A percentile compares a stretch with the other conserved stretches of the same genome.
These are phyloP conservation scores for Mandrillus leucophaeus DNA, from an alignment of 2,113 vertebrate genomes.

Conservation along the genomic window DNA sequence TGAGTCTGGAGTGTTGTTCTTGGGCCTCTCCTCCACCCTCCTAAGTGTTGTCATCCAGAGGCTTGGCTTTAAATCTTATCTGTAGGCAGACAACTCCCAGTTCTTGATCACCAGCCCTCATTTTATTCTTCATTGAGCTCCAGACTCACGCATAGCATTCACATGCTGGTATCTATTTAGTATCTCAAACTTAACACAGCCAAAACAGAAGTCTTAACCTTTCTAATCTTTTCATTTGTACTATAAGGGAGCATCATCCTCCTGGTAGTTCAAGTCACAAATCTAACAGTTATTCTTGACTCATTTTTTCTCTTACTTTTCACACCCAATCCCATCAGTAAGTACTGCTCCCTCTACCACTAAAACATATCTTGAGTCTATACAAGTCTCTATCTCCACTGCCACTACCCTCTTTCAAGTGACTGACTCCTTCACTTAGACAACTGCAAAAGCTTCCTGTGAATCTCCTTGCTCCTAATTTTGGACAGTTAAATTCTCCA, in stretches of 20 bases:
- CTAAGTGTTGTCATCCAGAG: not conserved
- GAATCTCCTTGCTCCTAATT: not conserved
- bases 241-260: rapidly evolving
- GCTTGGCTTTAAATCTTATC: not conserved
- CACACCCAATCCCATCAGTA: not conserved
- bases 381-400: not conserved
- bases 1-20: not conserved
- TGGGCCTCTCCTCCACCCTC: not conserved
- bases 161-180: no score
- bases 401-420: not conserved
- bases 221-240: not conserved
- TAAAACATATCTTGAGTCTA: not conserved
- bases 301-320: not conserved
- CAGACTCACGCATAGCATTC: not conserved
- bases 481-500: not conserved
- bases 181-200: not conserved
- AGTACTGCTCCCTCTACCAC: not conserved
- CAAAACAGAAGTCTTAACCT: not conserved
- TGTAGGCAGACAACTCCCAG: not conserved
- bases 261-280: not conserved
- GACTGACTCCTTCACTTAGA: not conserved
- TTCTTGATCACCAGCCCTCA: not conserved
- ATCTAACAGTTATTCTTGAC: not conserved
- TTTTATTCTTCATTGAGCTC: not conserved
- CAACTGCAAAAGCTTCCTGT: not conserved